These are phyloP conservation scores for Drosophila nasuta DNA, from an alignment of 1,140 invertebrate species.

Conservation along the genomic window DNA sequence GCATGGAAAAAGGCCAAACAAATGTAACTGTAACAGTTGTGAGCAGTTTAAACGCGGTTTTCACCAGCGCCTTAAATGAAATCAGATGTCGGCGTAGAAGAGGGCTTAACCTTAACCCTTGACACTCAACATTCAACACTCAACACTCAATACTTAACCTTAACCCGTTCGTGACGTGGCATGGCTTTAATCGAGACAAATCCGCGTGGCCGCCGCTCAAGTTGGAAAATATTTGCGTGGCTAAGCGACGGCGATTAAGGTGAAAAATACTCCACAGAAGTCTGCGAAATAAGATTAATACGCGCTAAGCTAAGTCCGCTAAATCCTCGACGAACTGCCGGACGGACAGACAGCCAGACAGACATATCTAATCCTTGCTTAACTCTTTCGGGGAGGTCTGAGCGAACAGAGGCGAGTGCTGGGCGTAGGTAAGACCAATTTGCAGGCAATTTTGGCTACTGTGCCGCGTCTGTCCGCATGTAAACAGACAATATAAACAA, in stretches of 20 bases:
- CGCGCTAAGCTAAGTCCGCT: conserved; percentile 70
- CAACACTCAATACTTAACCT: neutral
- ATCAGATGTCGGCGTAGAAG: conserved; percentile 60
- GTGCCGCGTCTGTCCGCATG: conserved; percentile 40
- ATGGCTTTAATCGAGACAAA: conserved; percentile 66
- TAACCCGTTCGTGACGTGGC: conserved; percentile 31
- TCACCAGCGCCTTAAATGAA: conserved; percentile 34
- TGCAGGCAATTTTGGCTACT: conserved; percentile 58
- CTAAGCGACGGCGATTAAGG: conserved; percentile 75
- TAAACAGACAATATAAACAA: conserved; percentile 81
- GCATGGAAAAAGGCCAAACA: conserved; percentile 6
- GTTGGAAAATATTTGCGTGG: conserved; percentile 76
- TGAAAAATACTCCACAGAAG: conserved; percentile 42
- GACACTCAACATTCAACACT: conserved; percentile 43
- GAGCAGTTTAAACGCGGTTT: conserved; percentile 6
- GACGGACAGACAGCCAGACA: conserved; percentile 3
- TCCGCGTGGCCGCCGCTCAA: conserved; percentile 37
- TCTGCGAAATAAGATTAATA: conserved; percentile 78
- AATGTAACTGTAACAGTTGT: conserved; percentile 22
- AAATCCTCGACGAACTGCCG: conserved; percentile 28
- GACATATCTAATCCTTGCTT: conserved; percentile 69
- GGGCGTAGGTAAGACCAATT: conserved; percentile 69
- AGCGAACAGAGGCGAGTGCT: conserved; percentile 23
- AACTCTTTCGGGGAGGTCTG: conserved; percentile 66
- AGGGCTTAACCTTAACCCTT: conserved; percentile 44